phyloP scores from a whole-genome alignment of 2,113 vertebrate genomes.

The Hypomesus transpacificus region DNA sequence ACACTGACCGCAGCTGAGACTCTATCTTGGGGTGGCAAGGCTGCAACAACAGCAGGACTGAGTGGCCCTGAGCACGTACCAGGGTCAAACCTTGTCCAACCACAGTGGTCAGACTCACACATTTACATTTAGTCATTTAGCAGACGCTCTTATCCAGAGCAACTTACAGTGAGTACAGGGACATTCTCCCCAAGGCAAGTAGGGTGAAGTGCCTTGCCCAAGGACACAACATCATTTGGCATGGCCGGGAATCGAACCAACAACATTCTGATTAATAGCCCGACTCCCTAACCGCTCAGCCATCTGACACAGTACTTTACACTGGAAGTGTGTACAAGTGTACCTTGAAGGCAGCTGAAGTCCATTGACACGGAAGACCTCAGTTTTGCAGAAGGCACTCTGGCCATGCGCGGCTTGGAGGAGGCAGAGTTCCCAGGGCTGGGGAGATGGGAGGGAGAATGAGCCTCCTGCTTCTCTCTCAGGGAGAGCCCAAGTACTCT shows the following conservation, averaged over 20 bases:
- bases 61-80: not conserved
- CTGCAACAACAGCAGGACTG: constrained; percentile 34
- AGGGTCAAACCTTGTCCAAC: not conserved
- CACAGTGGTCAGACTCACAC: not conserved
- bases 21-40: constrained; percentile 54
- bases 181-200: too few species aligned
- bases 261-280: too few species aligned
- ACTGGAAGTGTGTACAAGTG: not conserved
- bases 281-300: too few species aligned
- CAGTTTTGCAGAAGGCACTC: constrained; percentile 66
- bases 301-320: too few species aligned
- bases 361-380: constrained; percentile 62
- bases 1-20: constrained; percentile 64
- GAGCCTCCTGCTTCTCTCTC: not conserved
- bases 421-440: constrained; percentile 77
- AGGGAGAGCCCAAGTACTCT: not conserved
- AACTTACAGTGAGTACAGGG: too few species aligned
- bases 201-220: too few species aligned
- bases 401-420: constrained; percentile 66
- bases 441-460: constrained; percentile 22
- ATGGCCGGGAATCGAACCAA: too few species aligned
- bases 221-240: too few species aligned
- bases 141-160: too few species aligned
- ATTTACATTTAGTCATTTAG: too few species aligned
- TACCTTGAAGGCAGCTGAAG: constrained; percentile 73